phyloP scores from a whole-genome alignment of 2,797 vertebrate genomes.

The Eulemur albifrons region DNA sequence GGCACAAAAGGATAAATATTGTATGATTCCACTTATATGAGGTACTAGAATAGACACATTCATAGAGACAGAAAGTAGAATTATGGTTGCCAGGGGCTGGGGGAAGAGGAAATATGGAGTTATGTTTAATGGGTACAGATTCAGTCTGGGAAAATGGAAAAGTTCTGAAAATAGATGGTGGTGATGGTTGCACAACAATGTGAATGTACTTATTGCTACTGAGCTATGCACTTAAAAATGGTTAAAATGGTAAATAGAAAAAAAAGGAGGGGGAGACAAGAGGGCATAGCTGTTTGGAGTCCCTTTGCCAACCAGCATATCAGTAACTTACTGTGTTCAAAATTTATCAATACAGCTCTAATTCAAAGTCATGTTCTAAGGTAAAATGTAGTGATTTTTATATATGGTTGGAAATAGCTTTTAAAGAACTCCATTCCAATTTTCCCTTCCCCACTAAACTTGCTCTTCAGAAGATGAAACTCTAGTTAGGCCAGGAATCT shows the following conservation, averaged over 20 bases:
- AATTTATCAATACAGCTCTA: not conserved
- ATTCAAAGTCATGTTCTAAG: slow-evolving; percentile 10
- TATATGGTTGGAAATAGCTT: not conserved
- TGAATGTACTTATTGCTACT: not conserved
- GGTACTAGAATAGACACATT: not conserved
- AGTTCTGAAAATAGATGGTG: not conserved
- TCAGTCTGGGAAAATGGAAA: not conserved
- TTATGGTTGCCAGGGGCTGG: not conserved
- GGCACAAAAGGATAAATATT: not conserved
- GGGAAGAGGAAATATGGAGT: not conserved
- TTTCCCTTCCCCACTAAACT: not conserved
- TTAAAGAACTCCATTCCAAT: not conserved
- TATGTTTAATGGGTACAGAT: not conserved
- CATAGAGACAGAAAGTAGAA: not conserved
- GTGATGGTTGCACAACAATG: not conserved
- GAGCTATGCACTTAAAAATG: not conserved
- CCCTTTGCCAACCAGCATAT: not conserved
- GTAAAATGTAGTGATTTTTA: not conserved
- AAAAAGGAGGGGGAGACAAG: not conserved
- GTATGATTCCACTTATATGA: not conserved
- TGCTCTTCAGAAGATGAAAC: slow-evolving; percentile 3
- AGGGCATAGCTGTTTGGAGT: not conserved
- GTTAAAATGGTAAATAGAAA: not conserved
- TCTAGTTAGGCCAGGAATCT: not conserved
- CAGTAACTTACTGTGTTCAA: not conserved